Evolutionary conservation across 1,140 invertebrate species (phyloP).

Genomic region (Conus betulinus): DNA sequence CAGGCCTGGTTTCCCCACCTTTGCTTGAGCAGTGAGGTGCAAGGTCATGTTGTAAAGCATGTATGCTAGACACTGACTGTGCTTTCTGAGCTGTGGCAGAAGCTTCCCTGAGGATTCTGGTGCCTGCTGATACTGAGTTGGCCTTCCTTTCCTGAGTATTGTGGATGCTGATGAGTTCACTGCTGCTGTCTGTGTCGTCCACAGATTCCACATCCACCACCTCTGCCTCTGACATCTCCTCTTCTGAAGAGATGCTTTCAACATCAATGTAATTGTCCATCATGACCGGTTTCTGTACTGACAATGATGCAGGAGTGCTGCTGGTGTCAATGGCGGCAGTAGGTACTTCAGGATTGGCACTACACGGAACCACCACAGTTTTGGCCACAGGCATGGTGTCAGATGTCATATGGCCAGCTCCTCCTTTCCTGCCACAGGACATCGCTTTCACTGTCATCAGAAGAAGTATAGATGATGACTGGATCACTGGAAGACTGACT

Average conservation of each 20-base stretch:
- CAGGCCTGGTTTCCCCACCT: too few species aligned
- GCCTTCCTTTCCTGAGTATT: too few species aligned
- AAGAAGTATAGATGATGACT: conserved; percentile 20
- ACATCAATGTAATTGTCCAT: conserved; percentile 21
- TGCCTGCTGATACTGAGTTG: too few species aligned
- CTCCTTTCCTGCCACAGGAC: background rate
- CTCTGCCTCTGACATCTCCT: background rate
- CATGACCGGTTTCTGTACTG: background rate
- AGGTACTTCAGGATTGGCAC: conserved; percentile 2
- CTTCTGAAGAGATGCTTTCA: conserved; percentile 24
- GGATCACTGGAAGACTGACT: conserved; percentile 14
- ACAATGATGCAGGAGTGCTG: background rate
- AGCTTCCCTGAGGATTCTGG: too few species aligned
- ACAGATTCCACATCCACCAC: conserved; percentile 33
- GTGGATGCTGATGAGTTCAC: background rate
- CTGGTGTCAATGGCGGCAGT: background rate
- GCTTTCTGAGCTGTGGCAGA: too few species aligned
- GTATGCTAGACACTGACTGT: too few species aligned
- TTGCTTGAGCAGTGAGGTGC: too few species aligned
- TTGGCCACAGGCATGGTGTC: conserved; percentile 16
- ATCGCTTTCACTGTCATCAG: conserved; percentile 29
- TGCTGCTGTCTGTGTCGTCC: background rate
- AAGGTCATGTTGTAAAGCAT: too few species aligned
- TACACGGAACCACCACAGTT: conserved; percentile 30
- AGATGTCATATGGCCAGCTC: background rate